Percentiles rank a stretch among this genome's conserved stretches.
phyloP scores from a whole-genome alignment of 2,113 vertebrate genomes.

The Ploceus nigricollis region DNA sequence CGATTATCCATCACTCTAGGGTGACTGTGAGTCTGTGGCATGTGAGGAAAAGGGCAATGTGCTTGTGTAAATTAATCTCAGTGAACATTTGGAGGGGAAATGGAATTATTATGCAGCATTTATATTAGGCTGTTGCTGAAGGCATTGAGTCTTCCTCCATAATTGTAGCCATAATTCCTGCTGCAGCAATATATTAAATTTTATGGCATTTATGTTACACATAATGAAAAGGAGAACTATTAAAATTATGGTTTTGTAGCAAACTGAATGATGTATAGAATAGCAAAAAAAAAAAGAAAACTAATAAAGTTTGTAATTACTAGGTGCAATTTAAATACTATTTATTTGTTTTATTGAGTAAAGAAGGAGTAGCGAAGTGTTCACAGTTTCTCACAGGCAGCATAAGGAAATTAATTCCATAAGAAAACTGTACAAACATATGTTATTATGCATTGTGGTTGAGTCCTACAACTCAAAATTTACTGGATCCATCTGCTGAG shows the following conservation, averaged over 20 bases:
- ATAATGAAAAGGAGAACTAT: not conserved
- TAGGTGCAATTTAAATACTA: not conserved
- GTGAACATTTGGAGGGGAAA: not conserved
- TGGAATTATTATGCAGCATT: not conserved
- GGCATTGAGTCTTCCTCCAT: not conserved
- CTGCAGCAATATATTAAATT: not conserved
- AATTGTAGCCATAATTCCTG: not conserved
- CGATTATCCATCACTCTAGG: not conserved
- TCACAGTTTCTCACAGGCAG: not conserved
- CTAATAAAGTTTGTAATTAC: not conserved
- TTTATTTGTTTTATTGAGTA: not conserved
- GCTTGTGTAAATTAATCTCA: not conserved
- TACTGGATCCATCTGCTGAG: not conserved
- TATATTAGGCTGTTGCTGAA: not conserved
- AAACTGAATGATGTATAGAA: not conserved
- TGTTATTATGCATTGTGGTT: not conserved
- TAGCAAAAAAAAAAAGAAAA: not conserved
- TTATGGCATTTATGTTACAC: not conserved
- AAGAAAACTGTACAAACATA: not conserved
- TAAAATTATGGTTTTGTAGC: not conserved
- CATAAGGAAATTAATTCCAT: not conserved
- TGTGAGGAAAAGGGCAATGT: not conserved
- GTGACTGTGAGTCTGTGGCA: not conserved
- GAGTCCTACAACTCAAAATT: fast-evolving
- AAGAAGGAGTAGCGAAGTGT: not conserved